Percentiles rank a stretch among this genome's conserved stretches.
Evolutionary conservation across 2,797 vertebrate species (phyloP).

Genomic region (Coregonus sp.): DNA sequence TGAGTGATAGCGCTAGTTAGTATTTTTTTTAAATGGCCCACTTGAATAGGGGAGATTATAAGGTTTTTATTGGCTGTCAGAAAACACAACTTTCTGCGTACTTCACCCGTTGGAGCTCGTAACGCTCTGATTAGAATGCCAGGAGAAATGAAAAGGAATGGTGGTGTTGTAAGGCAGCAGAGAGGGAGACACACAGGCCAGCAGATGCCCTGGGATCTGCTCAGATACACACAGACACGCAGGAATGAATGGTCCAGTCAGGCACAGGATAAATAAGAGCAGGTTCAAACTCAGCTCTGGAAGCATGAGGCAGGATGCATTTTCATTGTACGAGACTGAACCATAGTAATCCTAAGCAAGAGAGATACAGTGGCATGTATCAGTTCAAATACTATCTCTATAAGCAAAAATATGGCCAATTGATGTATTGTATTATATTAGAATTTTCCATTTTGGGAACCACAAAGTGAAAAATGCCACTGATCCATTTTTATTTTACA

Average conservation of each 20-base stretch:
- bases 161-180: constrained; percentile 47
- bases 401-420: constrained; percentile 71
- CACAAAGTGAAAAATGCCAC: constrained; percentile 47
- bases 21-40: constrained; percentile 75
- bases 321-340: constrained; percentile 1
- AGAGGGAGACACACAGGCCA: constrained; percentile 41
- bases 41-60: constrained; percentile 82
- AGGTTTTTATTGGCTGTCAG: constrained; percentile 86
- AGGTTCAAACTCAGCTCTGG: background rate
- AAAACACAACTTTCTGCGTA: constrained; percentile 80
- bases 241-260: constrained; percentile 48
- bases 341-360: background rate
- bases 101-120: constrained; percentile 78
- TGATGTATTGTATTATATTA: constrained; percentile 44
- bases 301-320: no score
- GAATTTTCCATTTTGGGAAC: constrained; percentile 71
- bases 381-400: constrained; percentile 41
- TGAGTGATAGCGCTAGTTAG: constrained; percentile 83
- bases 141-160: constrained; percentile 79
- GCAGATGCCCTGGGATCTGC: constrained; percentile 67
- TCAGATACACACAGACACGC: constrained; percentile 57
- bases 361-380: constrained; percentile 34
- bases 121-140: constrained; percentile 81
- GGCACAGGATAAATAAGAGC: constrained; percentile 53
- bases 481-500: constrained; percentile 53